phyloP scores from a whole-genome alignment of 2,113 vertebrate genomes.

The Clupea harengus region DNA sequence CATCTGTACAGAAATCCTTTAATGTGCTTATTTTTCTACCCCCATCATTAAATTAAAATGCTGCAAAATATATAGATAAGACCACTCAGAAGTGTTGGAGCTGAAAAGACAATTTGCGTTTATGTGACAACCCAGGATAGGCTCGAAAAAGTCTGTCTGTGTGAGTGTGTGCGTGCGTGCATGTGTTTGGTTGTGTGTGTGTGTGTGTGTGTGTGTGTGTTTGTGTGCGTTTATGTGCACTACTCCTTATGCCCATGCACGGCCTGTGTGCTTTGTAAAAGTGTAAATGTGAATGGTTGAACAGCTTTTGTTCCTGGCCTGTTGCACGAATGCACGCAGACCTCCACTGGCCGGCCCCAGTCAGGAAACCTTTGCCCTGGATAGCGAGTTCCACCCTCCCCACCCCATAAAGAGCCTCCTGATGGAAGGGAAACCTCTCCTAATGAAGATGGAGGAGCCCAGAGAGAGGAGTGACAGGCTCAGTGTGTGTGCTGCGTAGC shows the following conservation, averaged over 20 bases:
- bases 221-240: background rate
- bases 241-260: background rate
- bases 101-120: conserved; percentile 10
- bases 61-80: conserved; percentile 46
- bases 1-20: conserved; percentile 33
- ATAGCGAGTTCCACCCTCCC: background rate
- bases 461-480: background rate
- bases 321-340: background rate
- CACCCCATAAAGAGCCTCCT: background rate
- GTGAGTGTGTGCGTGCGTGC: background rate
- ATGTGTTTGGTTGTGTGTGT: background rate
- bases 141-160: background rate
- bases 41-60: conserved; percentile 25
- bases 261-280: background rate
- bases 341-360: background rate
- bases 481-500: background rate
- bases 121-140: background rate
- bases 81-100: background rate
- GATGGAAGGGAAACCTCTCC: background rate
- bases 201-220: background rate
- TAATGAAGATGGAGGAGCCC: conserved; percentile 3
- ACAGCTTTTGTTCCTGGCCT: background rate
- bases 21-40: background rate
- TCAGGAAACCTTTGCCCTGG: background rate
- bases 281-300: background rate